These are phyloP conservation scores for Trichacis sp. DNA, from an alignment of 2,888 invertebrate genomes.

Conservation along the genomic window DNA sequence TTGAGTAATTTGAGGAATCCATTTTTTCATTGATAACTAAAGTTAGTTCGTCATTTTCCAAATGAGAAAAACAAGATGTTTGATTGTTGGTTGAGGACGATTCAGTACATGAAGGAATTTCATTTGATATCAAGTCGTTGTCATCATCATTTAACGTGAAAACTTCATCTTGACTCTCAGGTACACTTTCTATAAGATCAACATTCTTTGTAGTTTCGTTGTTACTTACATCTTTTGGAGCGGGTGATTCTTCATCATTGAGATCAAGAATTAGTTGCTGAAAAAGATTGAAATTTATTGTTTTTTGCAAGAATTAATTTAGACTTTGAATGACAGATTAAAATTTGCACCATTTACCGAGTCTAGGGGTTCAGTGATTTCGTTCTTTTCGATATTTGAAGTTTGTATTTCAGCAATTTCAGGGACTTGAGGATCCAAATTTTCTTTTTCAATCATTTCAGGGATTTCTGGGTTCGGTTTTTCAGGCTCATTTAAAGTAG, in stretches of 20 bases:
- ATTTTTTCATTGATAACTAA: background rate
- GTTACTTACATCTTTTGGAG: no score
- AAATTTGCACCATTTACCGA: background rate
- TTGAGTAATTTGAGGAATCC: background rate
- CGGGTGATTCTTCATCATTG: no score
- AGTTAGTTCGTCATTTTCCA: background rate
- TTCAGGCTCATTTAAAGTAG: background rate
- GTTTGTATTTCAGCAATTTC: no score
- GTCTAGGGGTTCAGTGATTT: no score
- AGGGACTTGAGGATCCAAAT: no score
- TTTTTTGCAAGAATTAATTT: no score
- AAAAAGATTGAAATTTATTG: background rate
- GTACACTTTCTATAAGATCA: background rate
- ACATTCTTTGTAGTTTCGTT: no score
- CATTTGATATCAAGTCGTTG: background rate
- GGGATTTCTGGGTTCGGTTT: background rate
- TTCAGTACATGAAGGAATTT: background rate
- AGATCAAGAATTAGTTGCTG: background rate
- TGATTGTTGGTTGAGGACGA: background rate
- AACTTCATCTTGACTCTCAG: background rate
- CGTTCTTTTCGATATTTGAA: no score
- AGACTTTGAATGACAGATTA: background rate
- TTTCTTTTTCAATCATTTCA: background rate
- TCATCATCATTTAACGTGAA: no score
- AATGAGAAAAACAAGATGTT: background rate